These are phyloP conservation scores for Lasioglossum calceatum DNA, from an alignment of 2,888 invertebrate genomes.

Conservation along the genomic window DNA sequence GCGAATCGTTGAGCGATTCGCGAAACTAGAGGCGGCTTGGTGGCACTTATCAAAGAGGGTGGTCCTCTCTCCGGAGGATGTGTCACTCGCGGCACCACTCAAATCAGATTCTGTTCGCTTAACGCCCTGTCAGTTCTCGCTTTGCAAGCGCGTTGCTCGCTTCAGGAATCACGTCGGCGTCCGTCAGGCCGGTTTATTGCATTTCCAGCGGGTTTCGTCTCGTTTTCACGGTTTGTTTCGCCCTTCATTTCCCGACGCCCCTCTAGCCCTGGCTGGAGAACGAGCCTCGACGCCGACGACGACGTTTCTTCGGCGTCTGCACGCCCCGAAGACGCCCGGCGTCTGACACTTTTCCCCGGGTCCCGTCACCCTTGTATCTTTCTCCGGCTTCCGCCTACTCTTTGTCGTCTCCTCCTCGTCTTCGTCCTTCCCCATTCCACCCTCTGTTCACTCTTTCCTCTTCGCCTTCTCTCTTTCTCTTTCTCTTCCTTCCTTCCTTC, in stretches of 20 bases:
- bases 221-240: conserved; percentile 80
- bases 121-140: conserved; percentile 74
- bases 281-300: conserved; percentile 29
- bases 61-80: conserved; percentile 56
- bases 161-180: conserved; percentile 73
- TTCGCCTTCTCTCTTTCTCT: conserved; percentile 13
- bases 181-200: conserved; percentile 77
- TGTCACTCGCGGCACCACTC: conserved; percentile 63
- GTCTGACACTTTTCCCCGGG: conserved; percentile 70
- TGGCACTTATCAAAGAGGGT: conserved; percentile 56
- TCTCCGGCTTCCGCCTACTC: conserved; percentile 28
- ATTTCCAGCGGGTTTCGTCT: conserved; percentile 77
- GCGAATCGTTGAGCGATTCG: conserved; percentile 34
- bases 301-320: conserved; percentile 54
- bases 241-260: conserved; percentile 65
- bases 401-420: not conserved
- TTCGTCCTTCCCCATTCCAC: conserved; percentile 10
- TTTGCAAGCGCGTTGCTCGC: conserved; percentile 72
- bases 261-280: conserved; percentile 37
- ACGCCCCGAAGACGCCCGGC: conserved; percentile 55
- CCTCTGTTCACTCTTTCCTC: not conserved
- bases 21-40: conserved; percentile 14
- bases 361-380: conserved; percentile 58
- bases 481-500: conserved; percentile 21
- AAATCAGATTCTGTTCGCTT: conserved; percentile 74